These are phyloP conservation scores for Wasmannia auropunctata DNA, from an alignment of 1,140 invertebrate genomes.

Conservation along the genomic window DNA sequence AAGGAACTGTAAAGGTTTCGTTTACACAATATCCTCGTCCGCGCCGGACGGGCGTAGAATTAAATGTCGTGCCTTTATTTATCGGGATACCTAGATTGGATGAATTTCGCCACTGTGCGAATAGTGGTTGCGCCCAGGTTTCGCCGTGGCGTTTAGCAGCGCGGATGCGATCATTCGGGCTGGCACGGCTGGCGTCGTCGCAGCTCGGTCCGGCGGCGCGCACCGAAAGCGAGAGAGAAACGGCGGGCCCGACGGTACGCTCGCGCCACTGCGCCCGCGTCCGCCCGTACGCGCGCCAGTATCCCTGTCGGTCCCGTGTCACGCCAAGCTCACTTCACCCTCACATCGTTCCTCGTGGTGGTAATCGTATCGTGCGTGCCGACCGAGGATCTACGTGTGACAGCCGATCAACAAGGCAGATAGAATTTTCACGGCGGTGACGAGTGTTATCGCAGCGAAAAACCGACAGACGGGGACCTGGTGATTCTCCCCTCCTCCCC, in stretches of 20 bases:
- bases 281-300: conserved; percentile 41
- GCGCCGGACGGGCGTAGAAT: background rate
- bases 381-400: conserved; percentile 15
- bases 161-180: conserved; percentile 65
- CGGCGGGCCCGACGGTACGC: conserved; percentile 50
- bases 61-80: conserved; percentile 9
- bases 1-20: background rate
- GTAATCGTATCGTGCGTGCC: background rate
- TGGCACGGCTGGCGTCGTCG: conserved; percentile 64
- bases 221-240: conserved; percentile 18
- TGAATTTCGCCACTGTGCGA: conserved; percentile 24
- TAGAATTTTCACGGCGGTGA: conserved; percentile 5
- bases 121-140: conserved; percentile 51
- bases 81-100: background rate
- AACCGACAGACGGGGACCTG: background rate
- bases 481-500: too few species aligned
- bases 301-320: conserved; percentile 15
- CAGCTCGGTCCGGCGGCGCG: conserved; percentile 58
- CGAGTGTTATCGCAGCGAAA: conserved; percentile 4
- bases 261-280: conserved; percentile 55
- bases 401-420: conserved; percentile 8
- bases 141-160: conserved; percentile 47
- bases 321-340: background rate
- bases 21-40: background rate
- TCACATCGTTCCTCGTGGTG: background rate